phyloP scores from a whole-genome alignment of 2,797 vertebrate species.

The Crenuchus spilurus region DNA sequence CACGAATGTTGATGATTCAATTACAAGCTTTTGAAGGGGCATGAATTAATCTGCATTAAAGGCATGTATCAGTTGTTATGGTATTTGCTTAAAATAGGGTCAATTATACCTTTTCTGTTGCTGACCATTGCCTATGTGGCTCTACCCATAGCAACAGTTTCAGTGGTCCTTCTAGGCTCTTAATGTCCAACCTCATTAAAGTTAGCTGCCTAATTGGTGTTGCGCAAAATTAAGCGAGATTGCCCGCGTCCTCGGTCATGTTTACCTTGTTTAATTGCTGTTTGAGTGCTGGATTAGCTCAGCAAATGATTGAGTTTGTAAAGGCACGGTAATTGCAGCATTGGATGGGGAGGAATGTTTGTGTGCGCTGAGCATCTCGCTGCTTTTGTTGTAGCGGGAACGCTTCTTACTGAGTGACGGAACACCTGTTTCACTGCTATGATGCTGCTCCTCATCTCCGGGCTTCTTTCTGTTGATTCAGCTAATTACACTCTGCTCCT shows the following conservation, averaged over 20 bases:
- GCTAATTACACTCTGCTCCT: slow-evolving; percentile 68
- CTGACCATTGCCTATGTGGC: not conserved
- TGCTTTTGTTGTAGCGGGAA: not conserved
- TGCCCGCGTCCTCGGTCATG: not conserved
- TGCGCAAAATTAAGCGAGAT: not conserved
- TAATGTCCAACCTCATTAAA: not conserved
- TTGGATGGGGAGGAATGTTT: slow-evolving; percentile 61
- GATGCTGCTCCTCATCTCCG: not conserved
- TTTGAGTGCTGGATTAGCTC: slow-evolving; percentile 20
- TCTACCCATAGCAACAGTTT: not conserved
- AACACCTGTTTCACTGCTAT: slow-evolving; percentile 31
- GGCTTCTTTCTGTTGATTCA: slow-evolving; percentile 71
- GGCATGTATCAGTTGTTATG: not conserved
- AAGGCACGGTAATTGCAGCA: slow-evolving; percentile 72
- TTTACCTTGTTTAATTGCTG: slow-evolving; percentile 31
- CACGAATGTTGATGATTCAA: slow-evolving; percentile 19
- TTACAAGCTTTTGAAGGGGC: not conserved
- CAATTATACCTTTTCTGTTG: not conserved
- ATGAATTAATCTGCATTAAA: not conserved
- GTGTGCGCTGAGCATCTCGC: not conserved
- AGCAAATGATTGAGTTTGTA: slow-evolving; percentile 62
- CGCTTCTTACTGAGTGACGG: slow-evolving; percentile 6
- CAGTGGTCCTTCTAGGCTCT: not conserved
- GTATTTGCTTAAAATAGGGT: too few species aligned
- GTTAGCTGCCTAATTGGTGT: not conserved